phyloP scores from a whole-genome alignment of 2,797 vertebrate genomes.

The Octomys mimax region DNA sequence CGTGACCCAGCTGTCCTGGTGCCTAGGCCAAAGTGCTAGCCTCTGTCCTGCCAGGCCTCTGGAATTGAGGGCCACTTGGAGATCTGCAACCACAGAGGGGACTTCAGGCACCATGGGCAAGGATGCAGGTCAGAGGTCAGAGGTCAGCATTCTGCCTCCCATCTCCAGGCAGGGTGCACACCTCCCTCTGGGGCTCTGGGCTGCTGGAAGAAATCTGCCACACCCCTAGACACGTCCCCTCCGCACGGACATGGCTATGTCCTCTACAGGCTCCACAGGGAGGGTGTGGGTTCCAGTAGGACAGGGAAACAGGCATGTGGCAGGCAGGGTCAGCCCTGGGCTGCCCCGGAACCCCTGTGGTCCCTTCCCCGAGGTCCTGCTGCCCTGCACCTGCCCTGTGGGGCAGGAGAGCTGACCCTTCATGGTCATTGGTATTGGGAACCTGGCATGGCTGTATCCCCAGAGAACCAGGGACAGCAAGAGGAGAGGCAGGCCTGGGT shows the following conservation, averaged over 20 bases:
- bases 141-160: background rate
- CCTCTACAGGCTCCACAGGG: accelerated
- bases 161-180: background rate
- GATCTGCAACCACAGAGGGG: background rate
- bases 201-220: background rate
- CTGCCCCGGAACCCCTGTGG: accelerated
- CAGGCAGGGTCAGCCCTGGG: background rate
- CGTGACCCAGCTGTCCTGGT: background rate
- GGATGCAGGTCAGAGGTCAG: background rate
- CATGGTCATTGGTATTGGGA: background rate
- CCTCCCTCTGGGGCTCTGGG: background rate
- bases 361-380: background rate
- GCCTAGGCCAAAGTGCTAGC: background rate
- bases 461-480: background rate
- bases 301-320: accelerated
- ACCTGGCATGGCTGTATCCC: background rate
- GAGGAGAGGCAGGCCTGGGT: background rate
- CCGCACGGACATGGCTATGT: accelerated
- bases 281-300: background rate
- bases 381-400: too few relatives aligned
- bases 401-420: background rate
- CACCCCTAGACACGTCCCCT: accelerated
- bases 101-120: background rate
- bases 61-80: background rate
- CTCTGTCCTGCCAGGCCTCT: background rate